Evolutionary conservation across 2,113 vertebrate species (phyloP), one percentile per base, ranked within the genome.

Genomic region (Paratilapia polleni): DNA sequence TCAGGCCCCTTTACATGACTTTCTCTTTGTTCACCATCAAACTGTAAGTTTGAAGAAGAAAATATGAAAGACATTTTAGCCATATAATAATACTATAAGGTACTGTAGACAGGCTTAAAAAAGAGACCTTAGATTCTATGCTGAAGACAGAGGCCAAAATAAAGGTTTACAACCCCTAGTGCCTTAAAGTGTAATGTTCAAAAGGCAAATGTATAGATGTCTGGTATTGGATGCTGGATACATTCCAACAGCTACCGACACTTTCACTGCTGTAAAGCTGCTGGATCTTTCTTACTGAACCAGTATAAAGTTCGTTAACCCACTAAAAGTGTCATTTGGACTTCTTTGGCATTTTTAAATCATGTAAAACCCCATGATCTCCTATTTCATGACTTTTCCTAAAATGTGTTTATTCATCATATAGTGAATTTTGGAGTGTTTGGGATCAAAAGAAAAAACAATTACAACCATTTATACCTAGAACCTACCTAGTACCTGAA

Each of bases 131-230:
- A 22, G 60, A 4, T 47, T 70, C 31, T 81, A 76, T 78, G 60
- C 11, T 49, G 15, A 73, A 62, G 6, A 41, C 3, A 52, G 6
- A 73, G 19, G 64, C 20, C 8, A 26, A 80, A 54, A 74, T 54
- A 76, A 77, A 15, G 59, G 75, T 41, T 26, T 52, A 81, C 20
- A 77, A 34, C 19, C 47, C 58, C 13, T 4, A 20, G 54, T 59
- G 57, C 24, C 60, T 77, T 47, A 84, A 77, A 19, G 63, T 78
- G 47, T 36, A 60, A 87, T 36, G 38, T 57, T 85, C 2, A 75
- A 81, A 52, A 78, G 59, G 31, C 26, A 56, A 61, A 68, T 79
- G 22, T 75, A 43, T 11, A 63, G 56, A 58, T 59, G 61, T 1
- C 54, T 73, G 43, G 36, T 76, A 68, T 7, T 61, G 59, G 58